phyloP scores from a whole-genome alignment of 2,113 vertebrate genomes.

The Phoenicopterus ruber region DNA sequence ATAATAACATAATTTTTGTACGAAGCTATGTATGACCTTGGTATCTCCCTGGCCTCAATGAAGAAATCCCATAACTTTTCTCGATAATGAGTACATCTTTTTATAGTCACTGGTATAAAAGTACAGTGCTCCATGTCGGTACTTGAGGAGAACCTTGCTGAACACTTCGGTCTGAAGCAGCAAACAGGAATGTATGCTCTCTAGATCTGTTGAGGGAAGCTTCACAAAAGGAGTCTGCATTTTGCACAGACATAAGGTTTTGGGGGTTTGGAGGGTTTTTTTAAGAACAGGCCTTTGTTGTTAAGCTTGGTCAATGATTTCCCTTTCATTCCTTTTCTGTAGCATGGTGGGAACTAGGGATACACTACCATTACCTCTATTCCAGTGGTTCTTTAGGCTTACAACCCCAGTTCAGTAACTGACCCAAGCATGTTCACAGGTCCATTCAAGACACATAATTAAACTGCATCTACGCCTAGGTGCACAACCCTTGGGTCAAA shows the following conservation, averaged over 20 bases:
- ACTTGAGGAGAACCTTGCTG: neutral
- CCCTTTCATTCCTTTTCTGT: neutral
- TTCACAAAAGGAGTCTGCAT: neutral
- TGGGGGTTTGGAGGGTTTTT: neutral
- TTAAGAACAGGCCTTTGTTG: neutral
- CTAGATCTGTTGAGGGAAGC: neutral
- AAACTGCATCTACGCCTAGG: neutral
- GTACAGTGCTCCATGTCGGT: neutral
- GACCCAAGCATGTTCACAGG: neutral
- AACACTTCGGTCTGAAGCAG: neutral
- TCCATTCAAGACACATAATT: neutral
- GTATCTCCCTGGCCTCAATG: neutral
- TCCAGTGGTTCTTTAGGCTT: neutral
- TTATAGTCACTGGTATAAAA: neutral
- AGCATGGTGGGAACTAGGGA: neutral
- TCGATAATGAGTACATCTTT: neutral
- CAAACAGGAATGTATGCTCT: neutral
- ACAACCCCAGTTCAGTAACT: neutral
- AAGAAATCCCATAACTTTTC: neutral
- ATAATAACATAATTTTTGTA: neutral
- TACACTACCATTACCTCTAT: neutral
- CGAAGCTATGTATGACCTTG: neutral
- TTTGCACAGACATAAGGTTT: neutral
- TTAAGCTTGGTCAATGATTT: neutral
- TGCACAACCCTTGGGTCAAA: neutral